These are phyloP conservation scores for Saccostrea glomerata DNA, from an alignment of 1,140 invertebrate genomes.

Conservation along the genomic window DNA sequence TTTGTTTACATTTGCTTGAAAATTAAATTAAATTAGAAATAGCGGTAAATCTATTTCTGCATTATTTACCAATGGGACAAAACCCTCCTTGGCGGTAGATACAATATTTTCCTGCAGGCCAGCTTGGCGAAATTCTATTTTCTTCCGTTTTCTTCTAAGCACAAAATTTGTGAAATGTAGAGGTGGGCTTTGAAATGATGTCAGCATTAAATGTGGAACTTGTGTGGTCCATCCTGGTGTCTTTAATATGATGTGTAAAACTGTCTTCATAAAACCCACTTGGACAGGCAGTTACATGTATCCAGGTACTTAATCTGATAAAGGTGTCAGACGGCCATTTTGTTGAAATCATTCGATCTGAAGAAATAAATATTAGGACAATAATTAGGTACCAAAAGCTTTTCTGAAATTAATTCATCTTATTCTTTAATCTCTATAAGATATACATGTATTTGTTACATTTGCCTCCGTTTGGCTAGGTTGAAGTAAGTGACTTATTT, in stretches of 20 bases:
- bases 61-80: constrained; percentile 7
- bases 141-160: not conserved
- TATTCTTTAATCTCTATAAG: no score
- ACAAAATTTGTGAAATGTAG: constrained; percentile 9
- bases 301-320: not conserved
- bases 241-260: not conserved
- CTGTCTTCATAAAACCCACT: constrained; percentile 1
- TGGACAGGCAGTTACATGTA: not conserved
- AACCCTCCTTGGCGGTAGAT: not conserved
- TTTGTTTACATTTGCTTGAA: no score
- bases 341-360: constrained; percentile 16
- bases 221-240: not conserved
- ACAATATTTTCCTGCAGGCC: constrained; percentile 38
- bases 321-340: constrained; percentile 16
- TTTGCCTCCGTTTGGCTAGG: no score
- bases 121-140: not conserved
- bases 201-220: constrained; percentile 28
- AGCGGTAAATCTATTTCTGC: not conserved
- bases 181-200: not conserved
- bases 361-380: not conserved
- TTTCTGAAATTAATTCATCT: no score
- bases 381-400: no score
- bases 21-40: no score
- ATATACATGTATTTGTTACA: no score
- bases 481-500: no score